These are phyloP conservation scores for Drosophila merina DNA, from an alignment of 2,888 invertebrate species.

Conservation along the genomic window DNA sequence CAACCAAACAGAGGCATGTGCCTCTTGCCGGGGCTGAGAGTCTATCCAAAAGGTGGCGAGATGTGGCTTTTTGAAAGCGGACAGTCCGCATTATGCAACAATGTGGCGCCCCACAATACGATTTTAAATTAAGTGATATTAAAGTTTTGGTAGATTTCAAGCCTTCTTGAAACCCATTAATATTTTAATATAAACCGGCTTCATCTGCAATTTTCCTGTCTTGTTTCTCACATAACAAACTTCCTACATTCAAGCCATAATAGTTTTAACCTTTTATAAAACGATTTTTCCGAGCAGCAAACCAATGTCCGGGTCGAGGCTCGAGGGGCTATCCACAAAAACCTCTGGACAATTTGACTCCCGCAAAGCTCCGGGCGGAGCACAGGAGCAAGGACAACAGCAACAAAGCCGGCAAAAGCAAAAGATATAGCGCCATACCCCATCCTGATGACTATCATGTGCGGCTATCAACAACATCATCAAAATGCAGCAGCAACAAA, in stretches of 20 bases:
- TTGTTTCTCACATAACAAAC: constrained; percentile 1
- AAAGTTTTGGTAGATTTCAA: background rate
- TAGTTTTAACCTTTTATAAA: constrained; percentile 43
- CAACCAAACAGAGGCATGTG: constrained; percentile 17
- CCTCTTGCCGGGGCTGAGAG: constrained; percentile 17
- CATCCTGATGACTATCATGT: constrained; percentile 69
- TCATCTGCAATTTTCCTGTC: background rate
- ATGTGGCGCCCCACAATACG: constrained; percentile 20
- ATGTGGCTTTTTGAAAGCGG: constrained; percentile 72
- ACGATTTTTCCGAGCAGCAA: constrained; percentile 38
- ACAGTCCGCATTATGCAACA: constrained; percentile 45
- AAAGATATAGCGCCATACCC: constrained; percentile 17
- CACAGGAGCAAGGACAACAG: constrained; percentile 26
- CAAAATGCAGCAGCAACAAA: constrained; percentile 60
- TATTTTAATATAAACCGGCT: constrained; percentile 17
- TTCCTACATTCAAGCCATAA: constrained; percentile 20
- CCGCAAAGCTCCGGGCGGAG: constrained; percentile 27
- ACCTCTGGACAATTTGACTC: constrained; percentile 50
- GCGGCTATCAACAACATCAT: constrained; percentile 78
- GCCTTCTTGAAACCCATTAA: background rate
- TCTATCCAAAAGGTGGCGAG: constrained; percentile 57
- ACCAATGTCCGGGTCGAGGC: constrained; percentile 49
- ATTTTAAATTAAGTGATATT: constrained; percentile 26
- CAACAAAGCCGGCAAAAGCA: background rate
- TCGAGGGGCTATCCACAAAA: constrained; percentile 29